phyloP scores from a whole-genome alignment of 2,113 vertebrate species.

The Tachysurus vachellii region DNA sequence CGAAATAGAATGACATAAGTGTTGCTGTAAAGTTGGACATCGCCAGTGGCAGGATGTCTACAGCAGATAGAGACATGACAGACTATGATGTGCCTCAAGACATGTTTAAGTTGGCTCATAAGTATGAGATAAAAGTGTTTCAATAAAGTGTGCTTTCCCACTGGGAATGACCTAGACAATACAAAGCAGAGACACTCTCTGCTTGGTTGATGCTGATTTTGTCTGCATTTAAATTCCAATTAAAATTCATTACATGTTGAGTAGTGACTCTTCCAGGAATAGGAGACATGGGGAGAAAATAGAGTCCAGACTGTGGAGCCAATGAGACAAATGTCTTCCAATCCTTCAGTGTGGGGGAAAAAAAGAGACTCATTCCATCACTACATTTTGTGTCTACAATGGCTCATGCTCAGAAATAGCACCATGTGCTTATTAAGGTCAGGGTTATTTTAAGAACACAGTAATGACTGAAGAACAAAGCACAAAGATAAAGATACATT shows the following conservation, averaged over 20 bases:
- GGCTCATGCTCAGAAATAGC: constrained; percentile 1
- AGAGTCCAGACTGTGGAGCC: constrained; percentile 18
- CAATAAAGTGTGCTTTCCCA: constrained; percentile 2
- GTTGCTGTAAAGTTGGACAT: constrained; percentile 11
- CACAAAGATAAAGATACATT: background rate
- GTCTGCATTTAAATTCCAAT: constrained; percentile 55
- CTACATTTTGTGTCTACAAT: background rate
- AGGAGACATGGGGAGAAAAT: constrained; percentile 26
- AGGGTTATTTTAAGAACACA: constrained; percentile 10
- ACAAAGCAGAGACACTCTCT: constrained; percentile 1
- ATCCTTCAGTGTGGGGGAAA: background rate
- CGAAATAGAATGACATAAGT: constrained; percentile 35
- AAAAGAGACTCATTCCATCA: background rate
- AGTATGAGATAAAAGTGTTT: constrained; percentile 43
- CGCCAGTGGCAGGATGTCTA: background rate
- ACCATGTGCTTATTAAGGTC: constrained; percentile 5
- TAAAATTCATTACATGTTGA: constrained; percentile 57
- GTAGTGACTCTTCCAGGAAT: constrained; percentile 38
- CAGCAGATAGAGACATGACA: background rate
- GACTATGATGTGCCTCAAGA: background rate
- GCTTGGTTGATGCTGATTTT: constrained; percentile 23
- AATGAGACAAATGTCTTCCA: constrained; percentile 18
- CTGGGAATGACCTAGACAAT: constrained; percentile 18
- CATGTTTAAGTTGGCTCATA: constrained; percentile 48
- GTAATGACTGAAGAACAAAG: background rate